Conservation (phyloP, 2,888 invertebrate genomes). For the Sthenelais limicola region DNA sequence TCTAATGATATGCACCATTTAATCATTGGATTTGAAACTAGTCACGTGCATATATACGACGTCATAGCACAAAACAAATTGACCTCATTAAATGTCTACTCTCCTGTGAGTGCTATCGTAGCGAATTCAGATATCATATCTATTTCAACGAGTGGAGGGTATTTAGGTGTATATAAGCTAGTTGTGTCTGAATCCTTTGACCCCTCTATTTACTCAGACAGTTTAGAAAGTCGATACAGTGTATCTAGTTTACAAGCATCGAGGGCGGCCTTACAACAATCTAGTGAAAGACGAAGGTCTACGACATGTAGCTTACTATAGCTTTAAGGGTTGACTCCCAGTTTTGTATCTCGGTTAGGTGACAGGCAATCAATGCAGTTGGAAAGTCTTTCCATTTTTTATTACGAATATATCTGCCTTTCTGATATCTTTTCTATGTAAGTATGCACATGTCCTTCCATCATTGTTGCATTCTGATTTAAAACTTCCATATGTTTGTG, state of each 20-base stretch:
- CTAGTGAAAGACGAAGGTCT: neutral
- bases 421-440: no score
- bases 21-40: constrained; percentile 21
- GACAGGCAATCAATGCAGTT: no score
- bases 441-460: no score
- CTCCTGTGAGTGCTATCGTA: constrained; percentile 19
- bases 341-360: no score
- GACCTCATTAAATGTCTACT: constrained; percentile 21
- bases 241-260: constrained; percentile 22
- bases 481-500: no score
- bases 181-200: constrained; percentile 28
- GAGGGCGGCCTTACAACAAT: neutral
- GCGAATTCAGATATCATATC: constrained; percentile 26
- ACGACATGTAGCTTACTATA: constrained; percentile 3
- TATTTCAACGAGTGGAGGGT: constrained; percentile 20
- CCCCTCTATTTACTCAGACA: constrained; percentile 22
- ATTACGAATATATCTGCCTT: no score
- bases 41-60: constrained; percentile 15
- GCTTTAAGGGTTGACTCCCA: no score
- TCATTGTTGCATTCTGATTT: no score
- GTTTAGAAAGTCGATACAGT: constrained; percentile 29
- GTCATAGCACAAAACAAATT: constrained; percentile 28
- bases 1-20: constrained; percentile 32
- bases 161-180: constrained; percentile 17
- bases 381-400: no score